Base-by-base conservation (phyloP, 92 coral and sea anemone species). In the Epizoanthus illoricatus region DNA sequence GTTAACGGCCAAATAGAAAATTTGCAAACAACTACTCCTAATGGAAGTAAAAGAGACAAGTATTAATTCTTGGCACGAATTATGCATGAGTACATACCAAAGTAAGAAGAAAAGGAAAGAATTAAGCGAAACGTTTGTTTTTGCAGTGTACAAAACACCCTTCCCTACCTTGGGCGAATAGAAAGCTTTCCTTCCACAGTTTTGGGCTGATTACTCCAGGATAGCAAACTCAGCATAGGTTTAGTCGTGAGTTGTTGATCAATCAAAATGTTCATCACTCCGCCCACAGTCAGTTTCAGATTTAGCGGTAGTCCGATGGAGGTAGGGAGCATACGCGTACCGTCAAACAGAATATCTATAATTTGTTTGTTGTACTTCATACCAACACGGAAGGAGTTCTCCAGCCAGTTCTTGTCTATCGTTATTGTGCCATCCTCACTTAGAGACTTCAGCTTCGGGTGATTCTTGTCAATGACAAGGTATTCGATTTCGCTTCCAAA, bases 341-440 rank as follows among this genome's bases (percentile, higher is more conserved):
- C 85, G 43, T 88, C 81, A 58, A 88, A 71, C 69, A 88, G 85
- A 60, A 84, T 72, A 55, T 88, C 91, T 6, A 66, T 23, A 13
- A 86, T 84, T 54, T 59, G 43, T 11, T 84, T 62, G 17, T 85
- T 88, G 17, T 71, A 58, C 19, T 85, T 65, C 86, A 85, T 79
- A 24, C 91, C 91, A 17, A 85, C 80, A 12, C 40, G 60, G 16
- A 88, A 88, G 15, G 78, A 16, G 80, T 88, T 88, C 17, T 73
- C 63, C 88, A 74, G 76, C 91, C 91, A 88, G 69, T 85, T 84
- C 60, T 74, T 85, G 70, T 88, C 88, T 52, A 88, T 18, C 66
- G 58, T 80, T 21, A 88, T 74, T 7, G 91, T 88, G 17, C 91
- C 91, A 59, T 88, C 88, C 12, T 85, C 75, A 18, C 61, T 52